phyloP scores from a whole-genome alignment of 2,797 vertebrate species.

The Notolepis coatsorum region DNA sequence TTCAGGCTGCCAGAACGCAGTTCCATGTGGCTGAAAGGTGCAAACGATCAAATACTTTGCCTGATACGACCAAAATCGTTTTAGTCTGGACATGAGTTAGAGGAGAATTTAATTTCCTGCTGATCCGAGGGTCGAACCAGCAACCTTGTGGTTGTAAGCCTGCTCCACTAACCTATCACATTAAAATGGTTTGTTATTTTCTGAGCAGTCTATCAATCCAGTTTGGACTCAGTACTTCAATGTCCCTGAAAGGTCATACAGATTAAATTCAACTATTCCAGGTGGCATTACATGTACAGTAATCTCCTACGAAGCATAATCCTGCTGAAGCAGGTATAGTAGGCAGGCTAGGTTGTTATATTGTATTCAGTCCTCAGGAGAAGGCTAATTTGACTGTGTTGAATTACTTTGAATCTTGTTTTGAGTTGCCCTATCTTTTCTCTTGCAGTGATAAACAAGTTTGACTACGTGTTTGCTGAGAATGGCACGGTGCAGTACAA shows the following conservation, averaged over 20 bases:
- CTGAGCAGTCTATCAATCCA: too few relatives aligned
- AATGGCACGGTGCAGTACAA: conserved; percentile 98
- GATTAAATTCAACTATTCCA: conserved; percentile 25
- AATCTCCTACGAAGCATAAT: conserved; percentile 32
- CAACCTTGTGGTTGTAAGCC: too few relatives aligned
- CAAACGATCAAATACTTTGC: too few relatives aligned
- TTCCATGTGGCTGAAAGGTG: too few relatives aligned
- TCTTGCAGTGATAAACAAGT: conserved; percentile 91
- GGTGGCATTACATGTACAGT: conserved; percentile 20
- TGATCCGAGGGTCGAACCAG: too few relatives aligned
- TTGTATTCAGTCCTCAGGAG: neutral
- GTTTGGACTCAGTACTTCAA: neutral
- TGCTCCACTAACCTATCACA: too few relatives aligned
- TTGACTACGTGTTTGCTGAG: conserved; percentile 97
- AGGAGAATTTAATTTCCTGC: too few relatives aligned
- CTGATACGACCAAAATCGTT: too few relatives aligned
- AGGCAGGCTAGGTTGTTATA: neutral
- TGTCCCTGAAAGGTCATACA: conserved; percentile 18
- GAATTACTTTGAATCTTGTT: neutral
- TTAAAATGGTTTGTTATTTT: too few relatives aligned
- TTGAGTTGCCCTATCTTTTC: conserved; percentile 5
- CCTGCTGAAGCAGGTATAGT: conserved; percentile 18
- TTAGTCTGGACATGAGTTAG: too few relatives aligned
- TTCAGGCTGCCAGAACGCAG: too few relatives aligned
- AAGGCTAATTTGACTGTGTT: neutral